phyloP scores from a whole-genome alignment of 2,113 vertebrate species.

The Actenoides lindsayi region DNA sequence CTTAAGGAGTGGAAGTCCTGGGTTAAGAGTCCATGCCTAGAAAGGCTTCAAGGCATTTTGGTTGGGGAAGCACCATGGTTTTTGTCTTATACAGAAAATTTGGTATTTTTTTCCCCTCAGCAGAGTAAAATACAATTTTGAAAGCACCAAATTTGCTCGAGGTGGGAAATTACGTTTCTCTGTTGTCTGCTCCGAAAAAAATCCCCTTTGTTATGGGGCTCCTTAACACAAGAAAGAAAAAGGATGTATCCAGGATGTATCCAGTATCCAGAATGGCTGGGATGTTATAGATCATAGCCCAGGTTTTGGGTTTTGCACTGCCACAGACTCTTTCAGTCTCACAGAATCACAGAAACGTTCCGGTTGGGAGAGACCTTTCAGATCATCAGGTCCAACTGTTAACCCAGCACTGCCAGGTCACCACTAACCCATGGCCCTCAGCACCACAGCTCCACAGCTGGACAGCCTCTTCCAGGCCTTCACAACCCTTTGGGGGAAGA shows the following conservation, averaged over 20 bases:
- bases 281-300: neutral
- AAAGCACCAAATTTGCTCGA: neutral
- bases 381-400: neutral
- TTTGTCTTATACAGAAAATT: neutral
- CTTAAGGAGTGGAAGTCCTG: neutral
- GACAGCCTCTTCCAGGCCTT: neutral
- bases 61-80: neutral
- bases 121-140: neutral
- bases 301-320: neutral
- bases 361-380: neutral
- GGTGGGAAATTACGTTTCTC: neutral
- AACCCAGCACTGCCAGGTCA: neutral
- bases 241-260: neutral
- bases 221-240: neutral
- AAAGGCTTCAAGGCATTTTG: neutral
- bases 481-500: too few species aligned
- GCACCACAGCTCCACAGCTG: neutral
- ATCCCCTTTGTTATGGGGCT: neutral
- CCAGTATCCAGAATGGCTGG: neutral
- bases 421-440: neutral
- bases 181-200: neutral
- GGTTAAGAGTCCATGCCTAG: neutral
- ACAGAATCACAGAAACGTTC: neutral
- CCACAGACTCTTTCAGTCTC: neutral
- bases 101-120: rapidly evolving